Conservation (phyloP, 2,113 vertebrate species). For the Seriola dumerili region DNA sequence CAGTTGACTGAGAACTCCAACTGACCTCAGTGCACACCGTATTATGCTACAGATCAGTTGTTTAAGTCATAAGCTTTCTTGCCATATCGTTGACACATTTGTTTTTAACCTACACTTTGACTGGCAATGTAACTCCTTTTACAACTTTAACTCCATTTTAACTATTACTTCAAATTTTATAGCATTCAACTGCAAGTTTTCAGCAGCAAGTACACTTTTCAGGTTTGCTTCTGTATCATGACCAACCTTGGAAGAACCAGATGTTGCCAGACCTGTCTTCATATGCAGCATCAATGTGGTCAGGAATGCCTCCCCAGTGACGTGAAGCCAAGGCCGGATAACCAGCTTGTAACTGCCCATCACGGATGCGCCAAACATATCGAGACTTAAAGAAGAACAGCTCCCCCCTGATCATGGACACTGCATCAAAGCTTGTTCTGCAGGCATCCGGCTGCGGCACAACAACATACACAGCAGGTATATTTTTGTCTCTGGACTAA, state of each 20-base stretch:
- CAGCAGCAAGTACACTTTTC: neutral
- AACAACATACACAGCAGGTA: slow-evolving; percentile 8
- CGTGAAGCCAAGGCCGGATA: slow-evolving; percentile 92
- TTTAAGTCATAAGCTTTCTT: no score
- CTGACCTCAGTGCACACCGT: no score
- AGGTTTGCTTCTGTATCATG: neutral
- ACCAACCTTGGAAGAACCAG: slow-evolving; percentile 95
- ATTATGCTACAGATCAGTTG: no score
- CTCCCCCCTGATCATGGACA: slow-evolving; percentile 93
- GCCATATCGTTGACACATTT: no score
- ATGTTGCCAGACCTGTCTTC: slow-evolving; percentile 94
- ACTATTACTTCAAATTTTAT: no score
- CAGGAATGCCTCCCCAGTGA: slow-evolving; percentile 93
- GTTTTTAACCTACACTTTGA: no score
- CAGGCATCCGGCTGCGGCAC: slow-evolving; percentile 86
- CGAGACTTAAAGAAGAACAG: slow-evolving; percentile 95
- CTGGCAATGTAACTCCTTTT: no score
- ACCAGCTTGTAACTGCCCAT: slow-evolving; percentile 87
- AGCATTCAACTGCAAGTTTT: neutral
- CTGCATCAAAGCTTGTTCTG: slow-evolving; percentile 88
- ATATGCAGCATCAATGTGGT: slow-evolving; percentile 89
- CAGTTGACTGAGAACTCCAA: no score
- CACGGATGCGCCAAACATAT: slow-evolving; percentile 92
- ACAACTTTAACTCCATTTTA: no score
- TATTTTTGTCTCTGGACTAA: neutral